Percentiles rank a stretch among this genome's conserved stretches.
phyloP scores from a whole-genome alignment of 2,797 vertebrate genomes.

The Pseudochirops corinnae region DNA sequence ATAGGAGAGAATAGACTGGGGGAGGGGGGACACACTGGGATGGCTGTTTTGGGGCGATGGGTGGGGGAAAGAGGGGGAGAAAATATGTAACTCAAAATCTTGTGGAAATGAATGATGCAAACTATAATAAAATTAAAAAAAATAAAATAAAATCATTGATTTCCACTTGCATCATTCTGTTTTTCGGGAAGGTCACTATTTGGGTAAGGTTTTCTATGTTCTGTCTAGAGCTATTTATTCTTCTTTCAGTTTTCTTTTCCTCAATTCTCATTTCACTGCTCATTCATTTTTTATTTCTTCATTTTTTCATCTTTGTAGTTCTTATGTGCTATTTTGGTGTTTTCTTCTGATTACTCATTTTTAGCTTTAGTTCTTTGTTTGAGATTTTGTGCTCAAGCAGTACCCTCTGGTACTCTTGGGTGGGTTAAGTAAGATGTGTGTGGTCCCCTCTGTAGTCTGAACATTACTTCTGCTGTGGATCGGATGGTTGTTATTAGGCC shows the following conservation, averaged over 20 bases:
- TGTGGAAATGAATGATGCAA: no score
- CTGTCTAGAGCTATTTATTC: not conserved
- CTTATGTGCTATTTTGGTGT: not conserved
- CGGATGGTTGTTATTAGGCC: not conserved
- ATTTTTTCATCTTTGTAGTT: not conserved
- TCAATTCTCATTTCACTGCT: not conserved
- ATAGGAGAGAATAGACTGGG: no score
- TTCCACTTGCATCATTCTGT: not conserved
- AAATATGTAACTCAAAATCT: no score
- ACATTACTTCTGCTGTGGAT: not conserved
- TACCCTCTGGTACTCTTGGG: not conserved
- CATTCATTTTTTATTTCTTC: not conserved
- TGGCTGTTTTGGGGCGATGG: no score
- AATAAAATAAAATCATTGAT: not conserved
- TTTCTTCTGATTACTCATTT: slow-evolving; percentile 1
- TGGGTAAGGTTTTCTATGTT: not conserved
- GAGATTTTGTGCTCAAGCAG: not conserved
- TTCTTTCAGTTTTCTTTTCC: not conserved
- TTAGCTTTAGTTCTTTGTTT: not conserved
- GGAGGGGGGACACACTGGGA: no score
- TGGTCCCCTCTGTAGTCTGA: not conserved
- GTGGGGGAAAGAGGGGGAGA: no score
- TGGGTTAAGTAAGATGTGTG: not conserved
- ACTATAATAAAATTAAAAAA: no score
- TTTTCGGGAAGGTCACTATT: not conserved